These are phyloP conservation scores for Oryzias javanicus DNA, from an alignment of 2,113 vertebrate species.

Conservation along the genomic window DNA sequence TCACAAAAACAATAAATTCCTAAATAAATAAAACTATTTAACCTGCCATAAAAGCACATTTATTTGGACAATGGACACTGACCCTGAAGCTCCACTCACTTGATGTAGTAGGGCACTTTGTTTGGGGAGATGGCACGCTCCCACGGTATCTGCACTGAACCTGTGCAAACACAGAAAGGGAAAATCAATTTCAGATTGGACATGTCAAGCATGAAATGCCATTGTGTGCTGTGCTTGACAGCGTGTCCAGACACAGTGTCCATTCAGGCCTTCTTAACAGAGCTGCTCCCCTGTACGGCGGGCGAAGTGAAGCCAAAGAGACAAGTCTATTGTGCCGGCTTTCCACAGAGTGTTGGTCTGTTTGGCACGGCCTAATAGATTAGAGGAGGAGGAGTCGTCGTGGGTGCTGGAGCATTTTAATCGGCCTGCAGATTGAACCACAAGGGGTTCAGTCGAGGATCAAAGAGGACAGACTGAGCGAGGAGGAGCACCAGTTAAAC, in stretches of 20 bases:
- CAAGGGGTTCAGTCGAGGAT: conserved; percentile 25
- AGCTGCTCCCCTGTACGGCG: conserved; percentile 32
- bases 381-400: conserved; percentile 19
- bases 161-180: conserved; percentile 73
- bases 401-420: conserved; percentile 26
- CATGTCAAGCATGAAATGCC: conserved; percentile 56
- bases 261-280: conserved; percentile 44
- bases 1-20: conserved; percentile 1
- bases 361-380: conserved; percentile 45
- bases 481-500: conserved; percentile 2
- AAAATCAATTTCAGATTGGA: conserved; percentile 47
- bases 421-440: conserved; percentile 12
- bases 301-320: conserved; percentile 45
- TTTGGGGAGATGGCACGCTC: conserved; percentile 97
- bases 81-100: conserved; percentile 82
- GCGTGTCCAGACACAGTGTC: conserved; percentile 39
- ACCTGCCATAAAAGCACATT: conserved; percentile 3
- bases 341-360: conserved; percentile 43
- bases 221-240: conserved; percentile 46
- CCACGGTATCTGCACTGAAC: conserved; percentile 97
- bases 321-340: conserved; percentile 47
- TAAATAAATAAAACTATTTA: not conserved
- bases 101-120: conserved; percentile 99
- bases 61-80: not conserved
- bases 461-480: conserved; percentile 19